A percentile compares a stretch with the other conserved stretches of the same genome.
These are phyloP conservation scores for Raja brachyura DNA, from an alignment of 2,113 vertebrate species.

Conservation along the genomic window DNA sequence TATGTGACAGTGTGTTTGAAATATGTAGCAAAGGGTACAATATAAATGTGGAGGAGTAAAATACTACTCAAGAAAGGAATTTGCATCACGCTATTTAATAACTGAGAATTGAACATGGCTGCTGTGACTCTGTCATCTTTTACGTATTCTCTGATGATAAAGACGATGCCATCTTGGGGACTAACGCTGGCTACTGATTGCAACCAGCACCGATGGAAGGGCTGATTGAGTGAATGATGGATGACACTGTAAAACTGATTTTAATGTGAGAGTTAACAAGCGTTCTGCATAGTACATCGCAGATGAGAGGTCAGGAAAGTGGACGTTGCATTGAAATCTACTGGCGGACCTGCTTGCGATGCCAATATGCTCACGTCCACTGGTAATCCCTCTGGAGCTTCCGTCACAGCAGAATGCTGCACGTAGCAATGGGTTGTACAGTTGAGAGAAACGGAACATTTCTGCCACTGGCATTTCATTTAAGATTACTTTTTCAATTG, in stretches of 20 bases:
- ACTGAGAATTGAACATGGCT: neutral
- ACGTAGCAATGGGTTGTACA: neutral
- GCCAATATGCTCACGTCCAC: neutral
- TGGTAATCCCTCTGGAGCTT: neutral
- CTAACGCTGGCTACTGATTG: neutral
- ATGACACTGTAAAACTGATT: neutral
- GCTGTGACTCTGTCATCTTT: neutral
- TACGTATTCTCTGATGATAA: neutral
- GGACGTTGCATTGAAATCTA: neutral
- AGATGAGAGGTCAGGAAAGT: neutral
- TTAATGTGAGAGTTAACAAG: neutral
- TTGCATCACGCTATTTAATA: neutral
- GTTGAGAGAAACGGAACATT: neutral
- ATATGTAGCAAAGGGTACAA: neutral
- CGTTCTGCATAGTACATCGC: neutral
- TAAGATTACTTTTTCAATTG: neutral
- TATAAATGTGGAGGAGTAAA: neutral
- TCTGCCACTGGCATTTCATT: neutral
- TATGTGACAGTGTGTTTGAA: neutral
- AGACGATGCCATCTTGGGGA: neutral
- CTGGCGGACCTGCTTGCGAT: neutral
- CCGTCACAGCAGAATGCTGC: neutral
- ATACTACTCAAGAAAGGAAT: neutral
- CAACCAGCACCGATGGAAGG: neutral
- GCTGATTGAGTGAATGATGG: conserved; percentile 4